Base-by-base conservation (phyloP, 2,888 invertebrate genomes). In the Thymelicus lineola region DNA sequence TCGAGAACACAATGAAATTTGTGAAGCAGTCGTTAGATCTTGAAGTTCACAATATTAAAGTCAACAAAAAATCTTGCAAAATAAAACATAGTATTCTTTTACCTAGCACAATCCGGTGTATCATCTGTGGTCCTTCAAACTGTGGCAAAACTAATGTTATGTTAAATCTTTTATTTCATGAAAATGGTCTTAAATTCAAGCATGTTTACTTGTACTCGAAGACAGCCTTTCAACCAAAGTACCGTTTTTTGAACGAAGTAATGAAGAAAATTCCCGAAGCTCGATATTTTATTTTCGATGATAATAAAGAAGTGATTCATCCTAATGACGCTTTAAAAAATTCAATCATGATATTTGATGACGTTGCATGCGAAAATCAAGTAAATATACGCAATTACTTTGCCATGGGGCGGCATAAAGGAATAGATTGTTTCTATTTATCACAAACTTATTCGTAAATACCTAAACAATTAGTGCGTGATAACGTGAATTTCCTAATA, bases 291-390 rank as follows among this genome's bases (percentile, higher is more conserved):
- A 36, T 58, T 28, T 58, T 35, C 36, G 35, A 58, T 58, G 35
- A 20, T 36, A 28, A 58, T 48, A 28, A 64, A 58, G 63, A 63
- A 36, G 70, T 70, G 7, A 7, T 61, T 12, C 42, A 64, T 46
- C 60, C 65, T 12, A 45, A 53, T 45, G 45, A 70, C 7, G 65
- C 70, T 10, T 35, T 50, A 50, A 7, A 6, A n/a, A 62, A 67
- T 53, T 66, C 58, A 42, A 50, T 58, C 35, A 71, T 71, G 15
- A 58, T 71, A 28, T 71, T 71, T 48, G 70, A 70, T 46, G 66
- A 66, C 38, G 61, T 66, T 12, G 70, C 53, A 3, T 70, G 65
- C 61, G 70, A 71, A 66, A 71, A 71, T 15, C 71, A 66, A 42
- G 57, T 53, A 15, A 71, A 62, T 42, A 63, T 71, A 48, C 60